A percentile compares a stretch with the other conserved stretches of the same genome.
Evolutionary conservation across 2,797 vertebrate species (phyloP).

Genomic region (Denticeps clupeoides): DNA sequence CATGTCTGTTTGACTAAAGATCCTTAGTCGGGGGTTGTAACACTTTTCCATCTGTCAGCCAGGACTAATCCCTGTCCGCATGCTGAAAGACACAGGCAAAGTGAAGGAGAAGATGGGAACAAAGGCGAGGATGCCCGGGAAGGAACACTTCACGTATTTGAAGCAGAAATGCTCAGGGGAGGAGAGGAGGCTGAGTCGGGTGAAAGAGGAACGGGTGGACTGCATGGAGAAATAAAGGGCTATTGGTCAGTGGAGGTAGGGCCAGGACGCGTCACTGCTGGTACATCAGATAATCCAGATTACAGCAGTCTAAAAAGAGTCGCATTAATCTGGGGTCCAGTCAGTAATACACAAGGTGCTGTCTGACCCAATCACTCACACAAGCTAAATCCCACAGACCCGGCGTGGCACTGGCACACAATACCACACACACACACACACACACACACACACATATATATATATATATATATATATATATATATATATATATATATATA

Average conservation of each 20-base stretch:
- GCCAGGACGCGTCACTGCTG: slow-evolving; percentile 47
- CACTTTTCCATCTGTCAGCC: no score
- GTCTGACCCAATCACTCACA: slow-evolving; percentile 66
- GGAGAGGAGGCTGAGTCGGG: no score
- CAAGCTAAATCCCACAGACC: slow-evolving; percentile 33
- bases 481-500: neutral
- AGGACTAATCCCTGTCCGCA: no score
- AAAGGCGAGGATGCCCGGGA: no score
- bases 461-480: slow-evolving; percentile 6
- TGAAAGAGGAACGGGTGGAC: no score
- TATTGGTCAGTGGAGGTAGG: slow-evolving; percentile 29
- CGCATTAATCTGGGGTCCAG: slow-evolving; percentile 62
- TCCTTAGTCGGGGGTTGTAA: no score
- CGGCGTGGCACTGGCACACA: slow-evolving; percentile 10
- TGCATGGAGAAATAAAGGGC: no score
- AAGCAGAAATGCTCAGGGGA: no score
- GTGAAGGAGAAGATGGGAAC: no score
- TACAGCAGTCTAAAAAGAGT: slow-evolving; percentile 68
- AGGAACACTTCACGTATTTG: no score
- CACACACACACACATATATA: slow-evolving; percentile 11
- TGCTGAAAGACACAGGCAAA: no score
- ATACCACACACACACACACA: slow-evolving; percentile 12
- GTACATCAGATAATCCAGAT: slow-evolving; percentile 71
- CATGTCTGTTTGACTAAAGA: no score
- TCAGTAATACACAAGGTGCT: slow-evolving; percentile 63